Conservation (phyloP, 1,140 invertebrate genomes). For the Tenebrio molitor region DNA sequence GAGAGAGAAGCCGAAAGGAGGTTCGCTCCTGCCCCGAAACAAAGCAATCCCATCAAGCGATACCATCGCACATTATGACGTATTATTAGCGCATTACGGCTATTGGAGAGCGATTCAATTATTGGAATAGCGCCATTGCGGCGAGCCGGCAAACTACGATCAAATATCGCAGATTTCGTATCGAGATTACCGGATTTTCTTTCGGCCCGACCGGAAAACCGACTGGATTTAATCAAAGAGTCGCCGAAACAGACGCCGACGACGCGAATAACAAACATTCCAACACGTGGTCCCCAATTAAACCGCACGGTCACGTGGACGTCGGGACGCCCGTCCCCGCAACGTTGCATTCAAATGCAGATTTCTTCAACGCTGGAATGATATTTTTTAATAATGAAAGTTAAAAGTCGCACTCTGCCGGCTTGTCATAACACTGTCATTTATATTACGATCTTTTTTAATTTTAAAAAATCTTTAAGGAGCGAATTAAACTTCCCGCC, state of each 20-base stretch:
- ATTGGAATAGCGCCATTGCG: conserved; percentile 67
- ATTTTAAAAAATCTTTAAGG: conserved; percentile 61
- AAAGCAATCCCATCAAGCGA: conserved; percentile 68
- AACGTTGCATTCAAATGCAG: conserved; percentile 55
- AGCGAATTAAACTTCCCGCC: conserved; percentile 60
- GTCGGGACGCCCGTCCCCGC: background rate
- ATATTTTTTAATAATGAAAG: conserved; percentile 62
- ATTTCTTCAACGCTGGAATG: conserved; percentile 58
- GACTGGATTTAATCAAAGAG: conserved; percentile 34
- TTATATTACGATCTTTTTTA: conserved; percentile 62
- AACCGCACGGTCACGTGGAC: conserved; percentile 17
- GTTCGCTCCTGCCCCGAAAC: conserved; percentile 63
- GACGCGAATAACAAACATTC: conserved; percentile 32
- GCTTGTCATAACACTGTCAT: conserved; percentile 62
- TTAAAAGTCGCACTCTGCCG: conserved; percentile 55
- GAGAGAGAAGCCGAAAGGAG: conserved; percentile 58
- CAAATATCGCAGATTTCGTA: conserved; percentile 62
- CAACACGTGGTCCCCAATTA: conserved; percentile 32
- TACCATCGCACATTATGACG: conserved; percentile 68
- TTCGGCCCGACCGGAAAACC: conserved; percentile 12
- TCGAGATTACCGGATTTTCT: conserved; percentile 52
- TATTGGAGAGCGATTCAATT: conserved; percentile 68
- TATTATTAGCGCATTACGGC: conserved; percentile 66
- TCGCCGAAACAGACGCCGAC: conserved; percentile 27
- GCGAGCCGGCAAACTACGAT: conserved; percentile 63